Base-by-base conservation (phyloP, 2,888 invertebrate species). In the Amorpha juglandis region DNA sequence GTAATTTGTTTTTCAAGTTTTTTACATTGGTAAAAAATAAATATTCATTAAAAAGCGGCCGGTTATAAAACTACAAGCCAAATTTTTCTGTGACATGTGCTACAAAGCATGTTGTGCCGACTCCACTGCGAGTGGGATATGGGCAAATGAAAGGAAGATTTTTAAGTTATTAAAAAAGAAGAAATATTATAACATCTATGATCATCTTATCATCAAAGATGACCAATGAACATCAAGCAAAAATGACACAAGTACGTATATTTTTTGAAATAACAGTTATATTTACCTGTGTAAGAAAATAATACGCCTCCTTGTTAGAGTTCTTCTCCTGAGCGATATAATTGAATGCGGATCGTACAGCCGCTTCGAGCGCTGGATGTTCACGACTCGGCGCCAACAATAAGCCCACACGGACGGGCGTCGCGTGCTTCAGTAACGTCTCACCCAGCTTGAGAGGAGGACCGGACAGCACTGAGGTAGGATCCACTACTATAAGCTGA, bases 391-490 rank as follows among this genome's bases (percentile, higher is more conserved):
- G 94, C 48, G 95, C 94, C 70, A 99, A 96, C 1, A 99, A 97
- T 45, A 99, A 81, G 1, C 99, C 99, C 48, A 99, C 95, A 69
- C 98, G 95, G 58, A 97, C 94, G 0, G 99, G 99, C 6, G 98
- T 98, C 68, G 96, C 96, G 86, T 99, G 98, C 58, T 97, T 95
- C 68, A 98, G 95, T 81, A 99, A 96, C 0, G 98, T 98, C 90
- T 99, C 98, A 0, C 97, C 96, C 74, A 99, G 94, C 83, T 97
- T 97, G 19, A 99, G 90, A 11, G 99, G 92, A 33, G 96, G 96
- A 51, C 95, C 94, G 0, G 96, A 95, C 14, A 94, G 91, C 6
- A 94, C 84, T 14, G 95, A 95, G 0, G 97, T 92, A 0, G 99
- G 99, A 90, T 99, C 97, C 48, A 98, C 95, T 35, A 99, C 95